Conservation (phyloP, 2,797 vertebrate genomes). For the Arctocebus calabarensis region DNA sequence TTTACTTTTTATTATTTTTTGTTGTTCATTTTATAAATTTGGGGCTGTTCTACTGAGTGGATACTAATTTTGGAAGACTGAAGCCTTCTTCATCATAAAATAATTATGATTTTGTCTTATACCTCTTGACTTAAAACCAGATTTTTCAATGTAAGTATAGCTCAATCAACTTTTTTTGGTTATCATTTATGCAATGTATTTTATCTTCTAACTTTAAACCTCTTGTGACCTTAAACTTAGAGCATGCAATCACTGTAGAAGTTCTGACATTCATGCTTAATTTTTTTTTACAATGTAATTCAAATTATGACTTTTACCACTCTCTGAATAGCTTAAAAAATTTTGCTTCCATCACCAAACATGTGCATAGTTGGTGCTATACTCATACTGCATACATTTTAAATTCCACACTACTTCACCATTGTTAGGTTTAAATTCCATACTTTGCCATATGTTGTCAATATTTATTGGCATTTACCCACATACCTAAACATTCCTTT, state of each 20-base stretch:
- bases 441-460: background rate
- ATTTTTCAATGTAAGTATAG: background rate
- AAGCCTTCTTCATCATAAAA: background rate
- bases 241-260: background rate
- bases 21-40: background rate
- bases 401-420: background rate
- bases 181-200: background rate
- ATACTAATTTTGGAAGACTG: background rate
- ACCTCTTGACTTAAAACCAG: too few relatives aligned
- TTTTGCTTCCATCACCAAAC: background rate
- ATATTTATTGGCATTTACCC: background rate
- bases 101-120: background rate
- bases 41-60: background rate
- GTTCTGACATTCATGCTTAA: background rate
- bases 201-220: background rate
- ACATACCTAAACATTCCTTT: background rate
- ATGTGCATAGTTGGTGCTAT: background rate
- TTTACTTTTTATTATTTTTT: background rate
- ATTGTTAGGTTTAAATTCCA: background rate
- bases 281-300: background rate
- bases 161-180: background rate
- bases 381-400: background rate
- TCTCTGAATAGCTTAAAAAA: background rate
- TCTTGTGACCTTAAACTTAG: background rate
- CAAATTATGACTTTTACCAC: background rate